A percentile compares a stretch with the other conserved stretches of the same genome.
phyloP scores from a whole-genome alignment of 2,113 vertebrate species.

The Ctenodactylus gundi region DNA sequence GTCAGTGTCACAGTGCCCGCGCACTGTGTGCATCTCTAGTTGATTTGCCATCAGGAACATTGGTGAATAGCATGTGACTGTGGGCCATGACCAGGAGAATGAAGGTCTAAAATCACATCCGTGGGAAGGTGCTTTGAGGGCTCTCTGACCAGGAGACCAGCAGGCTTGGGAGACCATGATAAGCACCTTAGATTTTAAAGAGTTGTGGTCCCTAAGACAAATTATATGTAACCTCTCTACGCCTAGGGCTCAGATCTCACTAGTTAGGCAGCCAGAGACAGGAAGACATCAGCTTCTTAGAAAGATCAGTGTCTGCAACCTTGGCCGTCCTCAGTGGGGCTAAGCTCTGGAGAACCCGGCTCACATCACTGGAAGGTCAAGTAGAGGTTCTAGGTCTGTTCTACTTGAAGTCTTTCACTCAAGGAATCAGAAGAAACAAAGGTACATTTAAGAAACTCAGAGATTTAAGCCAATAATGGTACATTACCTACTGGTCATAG shows the following conservation, averaged over 20 bases:
- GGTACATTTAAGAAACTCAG: not conserved
- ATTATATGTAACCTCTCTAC: not conserved
- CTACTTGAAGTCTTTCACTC: accelerated
- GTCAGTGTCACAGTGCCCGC: not conserved
- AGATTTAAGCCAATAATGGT: not conserved
- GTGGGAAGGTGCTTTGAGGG: not conserved
- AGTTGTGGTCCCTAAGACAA: not conserved
- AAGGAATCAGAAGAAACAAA: not conserved
- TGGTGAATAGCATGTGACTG: no score
- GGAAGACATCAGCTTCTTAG: not conserved
- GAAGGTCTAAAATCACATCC: accelerated
- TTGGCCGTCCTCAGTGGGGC: not conserved
- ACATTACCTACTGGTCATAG: not conserved
- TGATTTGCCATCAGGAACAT: accelerated
- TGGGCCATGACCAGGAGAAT: not conserved
- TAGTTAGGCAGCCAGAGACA: not conserved
- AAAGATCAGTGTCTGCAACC: not conserved
- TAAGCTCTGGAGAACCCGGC: not conserved
- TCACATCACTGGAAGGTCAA: not conserved
- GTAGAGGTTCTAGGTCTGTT: not conserved
- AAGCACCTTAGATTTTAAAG: not conserved
- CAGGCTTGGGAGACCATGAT: not conserved
- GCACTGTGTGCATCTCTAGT: accelerated
- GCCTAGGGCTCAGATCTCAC: not conserved
- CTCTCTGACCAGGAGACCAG: not conserved